phyloP scores from a whole-genome alignment of 2,113 vertebrate species.

The Callionymus lyra region DNA sequence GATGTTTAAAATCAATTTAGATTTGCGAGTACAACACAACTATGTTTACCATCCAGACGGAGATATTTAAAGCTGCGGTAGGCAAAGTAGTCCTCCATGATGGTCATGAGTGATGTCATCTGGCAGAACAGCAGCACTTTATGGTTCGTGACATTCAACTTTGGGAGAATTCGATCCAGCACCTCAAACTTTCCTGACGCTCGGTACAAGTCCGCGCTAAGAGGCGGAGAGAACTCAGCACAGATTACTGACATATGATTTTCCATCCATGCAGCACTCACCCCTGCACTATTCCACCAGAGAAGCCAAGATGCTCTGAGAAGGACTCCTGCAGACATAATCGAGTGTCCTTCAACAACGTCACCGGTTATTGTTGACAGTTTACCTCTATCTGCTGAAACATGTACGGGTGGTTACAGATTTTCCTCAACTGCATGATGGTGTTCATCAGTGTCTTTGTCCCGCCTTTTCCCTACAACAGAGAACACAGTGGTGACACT shows the following conservation, averaged over 20 bases:
- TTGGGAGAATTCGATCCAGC: slow-evolving; percentile 90
- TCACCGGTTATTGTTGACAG: neutral
- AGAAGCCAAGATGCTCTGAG: slow-evolving; percentile 93
- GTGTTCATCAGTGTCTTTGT: slow-evolving; percentile 98
- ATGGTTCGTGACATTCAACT: slow-evolving; percentile 86
- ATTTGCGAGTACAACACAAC: slow-evolving; percentile 4
- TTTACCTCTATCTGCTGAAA: slow-evolving; percentile 96
- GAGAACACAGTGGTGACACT: neutral
- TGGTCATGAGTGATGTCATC: slow-evolving; percentile 98
- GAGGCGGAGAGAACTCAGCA: neutral
- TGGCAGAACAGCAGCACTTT: slow-evolving; percentile 98
- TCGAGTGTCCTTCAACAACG: neutral
- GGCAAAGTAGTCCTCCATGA: slow-evolving; percentile 97
- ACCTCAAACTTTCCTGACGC: slow-evolving; percentile 96
- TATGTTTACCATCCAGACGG: slow-evolving; percentile 90
- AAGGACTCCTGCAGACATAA: slow-evolving; percentile 80
- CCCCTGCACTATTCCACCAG: slow-evolving; percentile 90
- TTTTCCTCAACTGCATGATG: slow-evolving; percentile 97
- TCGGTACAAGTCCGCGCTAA: slow-evolving; percentile 79
- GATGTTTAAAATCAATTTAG: too few species aligned
- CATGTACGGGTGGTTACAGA: slow-evolving; percentile 97
- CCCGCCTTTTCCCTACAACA: slow-evolving; percentile 74
- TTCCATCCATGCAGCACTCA: slow-evolving; percentile 45
- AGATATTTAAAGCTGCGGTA: slow-evolving; percentile 95
- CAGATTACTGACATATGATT: neutral